Evolutionary conservation across 2,888 invertebrate genomes (phyloP), one percentile per base, ranked within the genome.

Genomic region (Harpalus rubripes): DNA sequence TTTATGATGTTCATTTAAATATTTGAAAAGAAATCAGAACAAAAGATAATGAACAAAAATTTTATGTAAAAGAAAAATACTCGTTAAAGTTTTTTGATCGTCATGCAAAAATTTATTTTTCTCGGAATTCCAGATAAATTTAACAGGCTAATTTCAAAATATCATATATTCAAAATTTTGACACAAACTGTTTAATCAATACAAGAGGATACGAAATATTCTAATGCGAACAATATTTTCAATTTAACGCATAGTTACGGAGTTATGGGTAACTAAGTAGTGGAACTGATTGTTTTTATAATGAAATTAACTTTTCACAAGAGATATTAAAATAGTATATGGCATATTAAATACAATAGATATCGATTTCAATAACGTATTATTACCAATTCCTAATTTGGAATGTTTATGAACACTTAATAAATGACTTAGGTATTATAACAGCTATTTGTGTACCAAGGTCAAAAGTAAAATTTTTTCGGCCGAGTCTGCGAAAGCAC

Each of bases 171-270:
- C 32, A 32, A 32, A 32, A 32, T 32, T 32, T 32, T 32, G 32
- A 32, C 32, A 32, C 32, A 4, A 32, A 32, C 5, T 32, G 32
- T 32, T 32, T 56, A 56, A 56, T 56, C 12, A 56, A 56, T n/a
- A 56, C 56, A 15, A 56, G 0, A 56, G 1, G 52, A 12, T 3
- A 56, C 8, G 10, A 56, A 16, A 16, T 59, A 15, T 59, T 59
- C 18, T 18, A 22, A 76, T 16, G 22, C 22, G 3, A 32, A 15
- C 26, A 18, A 22, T 56, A 78, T 78, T 78, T 22, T 56, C 56
- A 78, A 56, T 22, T 76, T 15, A 76, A 22, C 58, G 56, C 26
- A 56, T 78, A 58, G 52, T 78, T 18, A 78, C 10, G 78, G 78
- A 18, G 26, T n/a, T 58, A 22, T 78, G 26, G 26, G 56, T 12